Evolutionary conservation across 2,888 invertebrate genomes (phyloP), one percentile per base, ranked within the genome.

Genomic region (Acanthosoma haemorrhoidale): DNA sequence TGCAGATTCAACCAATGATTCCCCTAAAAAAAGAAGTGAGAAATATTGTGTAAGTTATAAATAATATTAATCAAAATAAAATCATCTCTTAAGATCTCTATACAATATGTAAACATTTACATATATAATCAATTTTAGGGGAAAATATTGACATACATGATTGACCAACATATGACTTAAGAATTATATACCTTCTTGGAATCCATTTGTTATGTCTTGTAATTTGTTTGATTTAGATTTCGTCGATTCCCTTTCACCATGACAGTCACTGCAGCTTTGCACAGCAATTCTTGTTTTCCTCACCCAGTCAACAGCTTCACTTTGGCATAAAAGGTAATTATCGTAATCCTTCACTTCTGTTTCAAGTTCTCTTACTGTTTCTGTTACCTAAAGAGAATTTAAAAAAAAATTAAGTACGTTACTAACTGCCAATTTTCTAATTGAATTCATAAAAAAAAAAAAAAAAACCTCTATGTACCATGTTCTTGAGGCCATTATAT

Each of bases 261-360:
- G 94, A 0, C 92, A 89, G 79, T 94, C 93, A 3, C 91, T 88
- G 75, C 90, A 89, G 76, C 91, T 89, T 77, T 94, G 93, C 31
- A 93, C 86, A 75, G 91, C 89, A n/a, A 90, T 84, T 77, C 90
- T 87, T 15, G 88, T 86, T 76, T 88, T 88, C 31, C 91, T 84
- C 25, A 96, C 85, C 92, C 92, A 94, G 75, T 96, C 94, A 70
- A 89, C 87, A 70, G 92, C 89, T 76, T 88, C 89, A 76, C 90
- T 90, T 76, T 89, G 88, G 0, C 89, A 87, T 75, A 89, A 89
- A 78, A 91, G 91, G 80, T 92, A 95, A 76, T 89, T 87, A 76
- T 94, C 93, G 77, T 96, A 96, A 61, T 91, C 88, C 74, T 87
- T 87, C 0, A 95, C 94, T 80, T 92, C 90, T 70, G 88, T 86